A percentile compares a stretch with the other conserved stretches of the same genome.
Conservation (phyloP, 1,140 invertebrate species). For the Cyclina sinensis region DNA sequence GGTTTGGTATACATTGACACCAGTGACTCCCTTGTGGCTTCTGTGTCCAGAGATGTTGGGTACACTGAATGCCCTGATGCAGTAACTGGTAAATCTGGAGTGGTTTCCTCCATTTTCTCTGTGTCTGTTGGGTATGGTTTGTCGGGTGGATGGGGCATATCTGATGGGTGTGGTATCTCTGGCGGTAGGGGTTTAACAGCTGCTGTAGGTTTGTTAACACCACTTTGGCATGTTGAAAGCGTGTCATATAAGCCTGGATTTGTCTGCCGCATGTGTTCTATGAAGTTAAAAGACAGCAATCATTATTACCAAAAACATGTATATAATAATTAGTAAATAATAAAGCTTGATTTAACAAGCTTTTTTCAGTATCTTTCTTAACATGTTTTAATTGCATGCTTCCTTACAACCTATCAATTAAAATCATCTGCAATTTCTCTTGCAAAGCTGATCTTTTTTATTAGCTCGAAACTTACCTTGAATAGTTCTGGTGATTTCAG, state of each 20-base stretch:
- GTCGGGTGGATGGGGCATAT: conserved; percentile 33
- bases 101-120: not conserved
- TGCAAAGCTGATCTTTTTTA: no score
- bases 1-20: conserved; percentile 47
- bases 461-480: not conserved
- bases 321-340: no score
- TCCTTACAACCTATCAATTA: no score
- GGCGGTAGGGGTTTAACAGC: conserved; percentile 47
- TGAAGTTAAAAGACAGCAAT: no score
- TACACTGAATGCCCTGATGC: not conserved
- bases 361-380: no score
- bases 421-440: no score
- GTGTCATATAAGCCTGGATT: conserved; percentile 48
- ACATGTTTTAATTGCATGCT: no score
- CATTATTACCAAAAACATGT: no score
- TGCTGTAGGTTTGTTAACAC: conserved; percentile 42
- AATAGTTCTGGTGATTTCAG: conserved; percentile 50
- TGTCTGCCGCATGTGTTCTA: conserved; percentile 19
- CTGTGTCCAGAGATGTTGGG: not conserved
- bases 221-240: conserved; percentile 37
- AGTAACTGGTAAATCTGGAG: conserved; percentile 34
- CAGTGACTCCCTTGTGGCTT: not conserved
- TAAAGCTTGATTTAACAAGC: no score
- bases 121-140: not conserved
- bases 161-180: conserved; percentile 31